Evolutionary conservation across 2,113 vertebrate species (phyloP), one percentile per base, ranked within the genome.

Genomic region (Dromaius novaehollandiae): DNA sequence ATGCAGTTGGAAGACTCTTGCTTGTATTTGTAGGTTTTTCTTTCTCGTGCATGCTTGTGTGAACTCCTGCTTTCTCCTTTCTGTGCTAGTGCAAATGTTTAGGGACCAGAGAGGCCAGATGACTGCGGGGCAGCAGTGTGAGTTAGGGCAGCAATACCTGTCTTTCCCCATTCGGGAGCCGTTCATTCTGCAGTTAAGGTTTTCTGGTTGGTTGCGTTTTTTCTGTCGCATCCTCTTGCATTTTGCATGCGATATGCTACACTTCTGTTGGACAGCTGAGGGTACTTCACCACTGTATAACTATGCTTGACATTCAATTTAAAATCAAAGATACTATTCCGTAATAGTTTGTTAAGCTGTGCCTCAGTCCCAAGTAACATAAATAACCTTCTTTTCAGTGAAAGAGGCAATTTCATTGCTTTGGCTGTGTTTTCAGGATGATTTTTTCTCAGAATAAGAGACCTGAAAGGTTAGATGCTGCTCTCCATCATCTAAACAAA

Each of bases 261-360:
- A 24, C 91, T 95, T 85, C 17, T 88, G 66, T 74, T 81, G 95
- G 95, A 42, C 91, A 83, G 86, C 73, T 89, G 91, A 79, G 84
- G 68, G 82, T 92, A 89, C 76, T 86, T 96, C 97, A 91, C 89
- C 13, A 25, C 94, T 92, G 74, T 56, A 65, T 97, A 97, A 96
- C 90, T 93, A 66, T 48, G 76, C 83, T 94, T 98, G 97, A 97
- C 97, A 97, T 97, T 97, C 97, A 96, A 97, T 97, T 98, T 97
- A 89, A 96, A 98, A 97, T 94, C 79, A 82, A 97, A 97, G 81
- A 92, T 93, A 91, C 87, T 78, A 34, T 85, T 96, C 92, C 68
- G 78, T 94, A 93, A 91, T 87, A 90, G 92, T 97, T 97, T 95
- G 77, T 95, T 96, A 97, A 97, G 64, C 80, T 93, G 32, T 82